Evolutionary conservation across 2,113 vertebrate species (phyloP).

Genomic region (Jaculus jaculus): DNA sequence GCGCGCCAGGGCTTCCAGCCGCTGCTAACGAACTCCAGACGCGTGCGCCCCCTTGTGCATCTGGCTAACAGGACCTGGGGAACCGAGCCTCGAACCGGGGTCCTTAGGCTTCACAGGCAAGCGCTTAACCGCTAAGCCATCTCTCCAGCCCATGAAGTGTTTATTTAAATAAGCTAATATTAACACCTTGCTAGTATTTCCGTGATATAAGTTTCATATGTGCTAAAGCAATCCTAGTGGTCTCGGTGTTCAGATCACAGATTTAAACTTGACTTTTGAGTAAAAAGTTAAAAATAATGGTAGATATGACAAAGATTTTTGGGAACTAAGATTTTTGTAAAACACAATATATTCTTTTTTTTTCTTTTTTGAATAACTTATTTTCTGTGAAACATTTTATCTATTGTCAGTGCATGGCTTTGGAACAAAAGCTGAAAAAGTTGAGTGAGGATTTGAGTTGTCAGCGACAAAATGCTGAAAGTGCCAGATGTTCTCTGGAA

Average conservation of each 20-base stretch:
- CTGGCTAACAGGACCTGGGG: too few species aligned
- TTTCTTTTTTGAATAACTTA: not conserved
- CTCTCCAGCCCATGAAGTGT: too few species aligned
- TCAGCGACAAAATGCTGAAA: constrained; percentile 94
- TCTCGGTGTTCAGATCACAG: not conserved
- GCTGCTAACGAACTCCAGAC: too few species aligned
- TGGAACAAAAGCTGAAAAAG: constrained; percentile 92
- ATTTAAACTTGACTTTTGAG: not conserved
- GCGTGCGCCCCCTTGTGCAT: too few species aligned
- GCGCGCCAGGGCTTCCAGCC: too few species aligned
- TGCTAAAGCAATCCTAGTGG: not conserved
- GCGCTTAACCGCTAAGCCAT: too few species aligned
- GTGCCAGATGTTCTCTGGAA: constrained; percentile 86
- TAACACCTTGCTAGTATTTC: constrained; percentile 6
- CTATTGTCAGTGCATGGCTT: constrained; percentile 82
- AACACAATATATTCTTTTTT: not conserved
- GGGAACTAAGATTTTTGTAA: not conserved
- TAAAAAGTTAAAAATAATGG: not conserved
- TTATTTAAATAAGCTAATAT: not conserved
- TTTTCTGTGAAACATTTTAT: constrained; percentile 38
- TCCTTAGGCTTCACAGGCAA: too few species aligned
- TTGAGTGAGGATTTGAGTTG: constrained; percentile 92
- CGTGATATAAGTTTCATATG: not conserved
- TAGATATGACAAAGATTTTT: not conserved
- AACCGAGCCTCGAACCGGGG: too few species aligned